Percentiles rank a stretch among this genome's conserved stretches.
Evolutionary conservation across 2,113 vertebrate genomes (phyloP).

Genomic region (Otus sunia): DNA sequence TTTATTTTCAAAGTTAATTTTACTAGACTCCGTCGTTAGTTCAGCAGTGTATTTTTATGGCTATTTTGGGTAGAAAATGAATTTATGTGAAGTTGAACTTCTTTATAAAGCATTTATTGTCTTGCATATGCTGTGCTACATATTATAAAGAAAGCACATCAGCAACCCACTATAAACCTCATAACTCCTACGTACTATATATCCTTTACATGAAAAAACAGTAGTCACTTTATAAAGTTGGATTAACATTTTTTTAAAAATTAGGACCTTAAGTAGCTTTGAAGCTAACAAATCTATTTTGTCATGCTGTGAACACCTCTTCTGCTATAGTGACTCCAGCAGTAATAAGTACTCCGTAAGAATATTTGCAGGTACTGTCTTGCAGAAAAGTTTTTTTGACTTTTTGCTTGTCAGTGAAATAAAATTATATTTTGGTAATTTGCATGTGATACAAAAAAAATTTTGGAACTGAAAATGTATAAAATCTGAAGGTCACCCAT

Average conservation of each 20-base stretch:
- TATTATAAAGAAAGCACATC: background rate
- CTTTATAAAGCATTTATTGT: constrained; percentile 26
- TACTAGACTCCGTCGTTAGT: background rate
- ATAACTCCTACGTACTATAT: background rate
- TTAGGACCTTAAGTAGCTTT: background rate
- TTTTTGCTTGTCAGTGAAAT: constrained; percentile 25
- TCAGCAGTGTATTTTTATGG: background rate
- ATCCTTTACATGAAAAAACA: constrained; percentile 2
- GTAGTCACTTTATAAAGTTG: constrained; percentile 14
- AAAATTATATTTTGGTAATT: background rate
- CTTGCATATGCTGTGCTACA: background rate
- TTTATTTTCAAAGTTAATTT: background rate
- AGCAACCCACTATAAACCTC: background rate
- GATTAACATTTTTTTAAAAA: background rate
- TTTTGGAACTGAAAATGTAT: background rate
- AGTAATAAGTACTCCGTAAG: background rate
- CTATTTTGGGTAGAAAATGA: constrained; percentile 18
- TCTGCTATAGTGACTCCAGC: background rate
- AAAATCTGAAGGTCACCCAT: background rate
- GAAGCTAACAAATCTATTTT: constrained; percentile 42
- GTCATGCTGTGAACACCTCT: constrained; percentile 19
- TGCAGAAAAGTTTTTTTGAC: background rate
- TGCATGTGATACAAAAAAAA: background rate
- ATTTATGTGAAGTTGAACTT: background rate
- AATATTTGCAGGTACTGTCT: background rate